Percentiles rank a stretch among this genome's conserved stretches.
Conservation (phyloP, 1,140 invertebrate species). For the Trichonephila clavata region DNA sequence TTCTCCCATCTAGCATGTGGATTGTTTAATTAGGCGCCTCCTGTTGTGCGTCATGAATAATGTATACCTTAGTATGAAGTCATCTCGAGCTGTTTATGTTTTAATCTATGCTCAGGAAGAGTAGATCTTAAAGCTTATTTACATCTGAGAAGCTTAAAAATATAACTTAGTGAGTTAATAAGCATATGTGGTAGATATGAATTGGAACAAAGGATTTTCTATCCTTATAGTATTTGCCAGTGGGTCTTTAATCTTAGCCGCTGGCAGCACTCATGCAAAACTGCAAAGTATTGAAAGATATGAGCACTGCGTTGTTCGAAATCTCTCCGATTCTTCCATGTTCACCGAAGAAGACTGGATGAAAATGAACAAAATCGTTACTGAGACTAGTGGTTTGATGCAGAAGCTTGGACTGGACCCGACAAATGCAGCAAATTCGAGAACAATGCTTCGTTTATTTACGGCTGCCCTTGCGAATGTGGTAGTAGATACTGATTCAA, state of each 20-base stretch:
- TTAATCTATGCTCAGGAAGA: constrained; percentile 4
- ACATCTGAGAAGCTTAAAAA: neutral
- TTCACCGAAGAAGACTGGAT: neutral
- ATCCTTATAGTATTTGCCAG: constrained; percentile 32
- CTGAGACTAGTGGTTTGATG: neutral
- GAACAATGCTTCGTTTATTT: constrained; percentile 35
- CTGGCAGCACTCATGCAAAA: neutral
- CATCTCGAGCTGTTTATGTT: neutral
- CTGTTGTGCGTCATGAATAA: constrained; percentile 27
- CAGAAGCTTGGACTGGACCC: neutral
- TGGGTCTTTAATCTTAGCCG: neutral
- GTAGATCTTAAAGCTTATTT: neutral
- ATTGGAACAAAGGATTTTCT: neutral
- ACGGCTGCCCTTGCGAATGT: neutral
- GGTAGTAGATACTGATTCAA: neutral
- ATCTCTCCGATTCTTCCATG: neutral
- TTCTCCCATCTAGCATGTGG: neutral
- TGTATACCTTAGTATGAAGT: constrained; percentile 14
- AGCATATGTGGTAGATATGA: neutral
- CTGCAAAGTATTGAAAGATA: neutral
- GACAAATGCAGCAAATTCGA: neutral
- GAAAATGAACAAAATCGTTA: neutral
- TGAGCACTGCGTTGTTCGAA: constrained; percentile 3
- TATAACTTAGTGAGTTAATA: neutral
- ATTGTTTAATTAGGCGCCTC: constrained; percentile 44